These are phyloP conservation scores for Cossypha niveicapilla DNA, from an alignment of 2,797 vertebrate species.

Conservation along the genomic window DNA sequence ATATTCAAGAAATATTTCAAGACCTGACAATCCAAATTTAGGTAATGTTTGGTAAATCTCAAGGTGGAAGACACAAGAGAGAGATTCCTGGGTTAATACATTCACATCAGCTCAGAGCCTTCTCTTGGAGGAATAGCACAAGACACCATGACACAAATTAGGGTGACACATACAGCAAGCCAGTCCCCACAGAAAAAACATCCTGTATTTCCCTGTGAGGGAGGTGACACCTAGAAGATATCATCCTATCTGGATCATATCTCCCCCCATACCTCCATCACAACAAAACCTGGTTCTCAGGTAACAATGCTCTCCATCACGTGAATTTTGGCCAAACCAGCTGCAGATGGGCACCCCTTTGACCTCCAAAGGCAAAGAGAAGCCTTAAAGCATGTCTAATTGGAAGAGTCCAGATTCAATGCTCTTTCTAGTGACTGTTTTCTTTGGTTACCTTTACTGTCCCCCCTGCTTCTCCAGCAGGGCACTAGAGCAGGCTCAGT, in stretches of 20 bases:
- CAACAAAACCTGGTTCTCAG: not conserved
- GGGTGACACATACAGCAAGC: not conserved
- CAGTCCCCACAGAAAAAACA: fast-evolving
- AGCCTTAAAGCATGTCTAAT: not conserved
- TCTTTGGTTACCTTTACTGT: not conserved
- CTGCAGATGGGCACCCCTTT: not conserved
- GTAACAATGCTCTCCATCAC: fast-evolving
- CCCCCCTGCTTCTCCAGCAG: not conserved
- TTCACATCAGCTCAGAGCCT: not conserved
- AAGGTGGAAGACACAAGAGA: not conserved
- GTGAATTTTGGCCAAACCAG: not conserved
- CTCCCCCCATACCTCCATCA: not conserved
- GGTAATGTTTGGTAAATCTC: not conserved
- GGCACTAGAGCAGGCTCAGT: not conserved
- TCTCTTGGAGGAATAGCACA: not conserved
- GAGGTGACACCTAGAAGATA: not conserved
- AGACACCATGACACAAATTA: not conserved
- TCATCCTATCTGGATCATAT: not conserved
- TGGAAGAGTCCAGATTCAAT: not conserved
- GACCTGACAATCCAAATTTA: not conserved
- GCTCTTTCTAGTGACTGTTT: not conserved
- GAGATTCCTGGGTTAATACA: not conserved
- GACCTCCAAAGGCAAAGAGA: not conserved
- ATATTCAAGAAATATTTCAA: not conserved
- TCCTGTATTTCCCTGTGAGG: not conserved